A percentile compares a stretch with the other conserved stretches of the same genome.
Conservation (phyloP, 2,888 invertebrate genomes). For the Phytoseiulus persimilis region DNA sequence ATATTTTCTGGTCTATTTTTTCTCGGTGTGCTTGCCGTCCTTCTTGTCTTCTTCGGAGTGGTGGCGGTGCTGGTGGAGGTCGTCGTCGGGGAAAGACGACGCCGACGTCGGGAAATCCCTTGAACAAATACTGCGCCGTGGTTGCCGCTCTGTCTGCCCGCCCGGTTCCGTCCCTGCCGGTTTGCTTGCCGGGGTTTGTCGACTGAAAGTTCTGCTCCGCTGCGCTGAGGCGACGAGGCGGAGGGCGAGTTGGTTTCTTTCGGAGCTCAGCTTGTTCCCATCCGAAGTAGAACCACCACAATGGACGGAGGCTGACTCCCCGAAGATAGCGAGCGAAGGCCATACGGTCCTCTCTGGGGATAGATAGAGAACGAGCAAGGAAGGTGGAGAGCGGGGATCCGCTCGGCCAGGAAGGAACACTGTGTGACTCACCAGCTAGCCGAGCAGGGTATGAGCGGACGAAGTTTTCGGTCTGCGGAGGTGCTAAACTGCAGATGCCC, state of each 20-base stretch:
- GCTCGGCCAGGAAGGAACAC: not conserved
- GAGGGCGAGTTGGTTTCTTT: not conserved
- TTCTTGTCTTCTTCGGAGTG: not conserved
- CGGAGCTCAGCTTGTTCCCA: not conserved
- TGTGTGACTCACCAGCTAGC: not conserved
- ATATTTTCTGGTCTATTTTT: not conserved
- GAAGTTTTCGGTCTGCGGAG: not conserved
- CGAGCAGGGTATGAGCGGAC: not conserved
- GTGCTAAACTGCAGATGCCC: not conserved
- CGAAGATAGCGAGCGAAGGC: constrained; percentile 5
- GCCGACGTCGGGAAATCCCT: not conserved
- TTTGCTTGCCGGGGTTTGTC: not conserved
- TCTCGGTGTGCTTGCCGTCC: not conserved
- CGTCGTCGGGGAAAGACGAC: not conserved
- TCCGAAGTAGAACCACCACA: not conserved
- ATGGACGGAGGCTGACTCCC: not conserved
- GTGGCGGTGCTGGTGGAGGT: not conserved
- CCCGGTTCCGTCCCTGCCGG: not conserved
- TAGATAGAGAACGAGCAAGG: not conserved
- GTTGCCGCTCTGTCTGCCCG: not conserved
- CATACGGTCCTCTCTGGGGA: not conserved
- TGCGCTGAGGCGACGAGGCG: not conserved
- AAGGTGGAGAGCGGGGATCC: not conserved
- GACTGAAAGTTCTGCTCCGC: not conserved
- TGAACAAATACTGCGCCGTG: not conserved